Percentiles rank a stretch among this genome's conserved stretches.
These are phyloP conservation scores for Acanthosoma haemorrhoidale DNA, from an alignment of 2,888 invertebrate species.

Conservation along the genomic window DNA sequence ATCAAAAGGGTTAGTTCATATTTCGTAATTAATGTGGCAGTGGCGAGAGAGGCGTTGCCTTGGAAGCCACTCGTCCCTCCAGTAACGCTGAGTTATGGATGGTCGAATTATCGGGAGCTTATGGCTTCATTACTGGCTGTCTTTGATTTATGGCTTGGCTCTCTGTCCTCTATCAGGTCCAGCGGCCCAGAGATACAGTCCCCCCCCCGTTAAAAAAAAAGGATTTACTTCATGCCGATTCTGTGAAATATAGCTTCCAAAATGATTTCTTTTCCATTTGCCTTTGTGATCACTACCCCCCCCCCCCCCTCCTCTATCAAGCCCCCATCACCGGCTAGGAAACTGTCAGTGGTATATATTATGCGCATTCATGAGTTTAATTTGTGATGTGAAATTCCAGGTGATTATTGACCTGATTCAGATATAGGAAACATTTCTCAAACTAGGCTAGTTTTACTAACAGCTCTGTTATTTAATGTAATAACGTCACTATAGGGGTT, in stretches of 20 bases:
- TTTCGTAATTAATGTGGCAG: conserved; percentile 4
- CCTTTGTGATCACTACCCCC: no score
- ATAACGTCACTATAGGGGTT: no score
- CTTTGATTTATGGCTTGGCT: not conserved
- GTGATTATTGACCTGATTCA: no score
- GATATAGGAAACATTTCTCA: no score
- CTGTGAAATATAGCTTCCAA: not conserved
- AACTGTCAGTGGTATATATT: no score
- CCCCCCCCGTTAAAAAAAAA: not conserved
- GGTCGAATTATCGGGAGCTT: not conserved
- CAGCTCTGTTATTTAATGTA: no score
- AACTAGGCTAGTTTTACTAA: no score
- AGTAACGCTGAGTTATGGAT: not conserved
- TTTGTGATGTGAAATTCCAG: no score
- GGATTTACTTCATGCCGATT: not conserved
- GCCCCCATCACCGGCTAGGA: no score
- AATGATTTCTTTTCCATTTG: not conserved
- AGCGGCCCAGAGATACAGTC: no score
- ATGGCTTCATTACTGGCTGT: not conserved
- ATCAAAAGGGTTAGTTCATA: conserved; percentile 1
- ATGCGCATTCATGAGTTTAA: no score
- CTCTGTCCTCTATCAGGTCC: not conserved
- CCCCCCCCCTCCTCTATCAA: no score
- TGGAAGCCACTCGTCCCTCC: not conserved
- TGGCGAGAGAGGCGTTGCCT: not conserved